Evolutionary conservation across 2,888 invertebrate genomes (phyloP).

Genomic region (Limnephilus auricula): DNA sequence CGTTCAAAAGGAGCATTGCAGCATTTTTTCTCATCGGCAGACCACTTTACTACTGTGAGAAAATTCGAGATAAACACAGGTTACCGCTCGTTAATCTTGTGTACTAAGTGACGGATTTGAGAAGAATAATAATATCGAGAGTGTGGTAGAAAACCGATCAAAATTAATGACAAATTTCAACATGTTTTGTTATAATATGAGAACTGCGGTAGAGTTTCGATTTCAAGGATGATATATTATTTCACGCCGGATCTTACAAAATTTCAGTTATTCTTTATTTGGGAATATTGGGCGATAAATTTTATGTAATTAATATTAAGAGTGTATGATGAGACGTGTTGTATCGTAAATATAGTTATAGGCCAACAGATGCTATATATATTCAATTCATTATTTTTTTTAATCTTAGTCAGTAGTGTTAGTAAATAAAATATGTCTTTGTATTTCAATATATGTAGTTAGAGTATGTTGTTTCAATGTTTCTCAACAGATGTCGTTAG

Average conservation of each 20-base stretch:
- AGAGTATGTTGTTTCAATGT: no score
- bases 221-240: neutral
- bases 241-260: neutral
- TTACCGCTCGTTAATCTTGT: constrained; percentile 5
- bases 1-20: neutral
- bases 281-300: neutral
- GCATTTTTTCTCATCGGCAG: constrained; percentile 24
- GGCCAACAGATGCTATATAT: neutral
- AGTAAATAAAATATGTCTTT: no score
- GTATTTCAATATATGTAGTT: no score
- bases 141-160: constrained; percentile 15
- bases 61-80: constrained; percentile 21
- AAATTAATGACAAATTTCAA: neutral
- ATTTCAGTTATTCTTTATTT: neutral
- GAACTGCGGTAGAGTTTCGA: neutral
- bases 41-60: constrained; percentile 30
- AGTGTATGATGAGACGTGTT: neutral
- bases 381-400: neutral
- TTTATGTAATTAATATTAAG: neutral
- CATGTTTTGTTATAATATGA: constrained; percentile 21
- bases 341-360: neutral
- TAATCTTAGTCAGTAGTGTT: no score
- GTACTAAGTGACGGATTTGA: constrained; percentile 34
- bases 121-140: constrained; percentile 13
- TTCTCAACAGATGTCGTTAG: no score